Percentiles rank a stretch among this genome's conserved stretches.
Conservation (phyloP, 2,113 vertebrate genomes). For the Zootoca vivipara region DNA sequence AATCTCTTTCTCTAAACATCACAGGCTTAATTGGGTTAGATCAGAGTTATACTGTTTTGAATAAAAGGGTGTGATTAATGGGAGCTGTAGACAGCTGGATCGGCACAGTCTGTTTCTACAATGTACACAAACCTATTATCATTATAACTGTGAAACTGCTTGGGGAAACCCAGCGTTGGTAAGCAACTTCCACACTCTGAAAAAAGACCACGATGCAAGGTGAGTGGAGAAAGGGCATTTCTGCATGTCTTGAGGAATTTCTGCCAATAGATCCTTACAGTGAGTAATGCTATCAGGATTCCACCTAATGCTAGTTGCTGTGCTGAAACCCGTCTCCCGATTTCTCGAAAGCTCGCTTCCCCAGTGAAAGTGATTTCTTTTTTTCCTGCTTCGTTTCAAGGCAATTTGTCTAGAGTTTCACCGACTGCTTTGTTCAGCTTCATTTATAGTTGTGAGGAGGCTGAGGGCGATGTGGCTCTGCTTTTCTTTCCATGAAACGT, state of each 20-base stretch:
- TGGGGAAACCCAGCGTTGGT: constrained; percentile 17
- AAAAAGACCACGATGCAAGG: constrained; percentile 22
- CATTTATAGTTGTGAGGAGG: no score
- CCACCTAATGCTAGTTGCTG: background rate
- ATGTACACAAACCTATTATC: constrained; percentile 60
- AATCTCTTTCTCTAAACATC: constrained; percentile 77
- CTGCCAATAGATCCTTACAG: background rate
- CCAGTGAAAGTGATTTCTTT: no score
- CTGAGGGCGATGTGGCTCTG: no score
- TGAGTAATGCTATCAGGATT: background rate
- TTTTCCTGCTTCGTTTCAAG: no score
- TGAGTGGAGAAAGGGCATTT: background rate
- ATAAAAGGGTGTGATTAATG: constrained; percentile 74
- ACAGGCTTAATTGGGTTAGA: constrained; percentile 72
- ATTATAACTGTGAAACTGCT: constrained; percentile 35
- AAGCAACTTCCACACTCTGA: constrained; percentile 20
- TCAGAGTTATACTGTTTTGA: constrained; percentile 70
- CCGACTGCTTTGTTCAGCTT: no score
- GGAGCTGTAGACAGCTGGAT: constrained; percentile 64
- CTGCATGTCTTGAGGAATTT: background rate
- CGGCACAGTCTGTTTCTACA: constrained; percentile 47
- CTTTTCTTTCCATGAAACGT: no score
- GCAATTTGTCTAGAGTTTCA: no score
- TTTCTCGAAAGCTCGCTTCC: no score
- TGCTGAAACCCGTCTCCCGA: no score